Conservation (phyloP, 1,140 invertebrate genomes). For the Gonioctena quinquepunctata region DNA sequence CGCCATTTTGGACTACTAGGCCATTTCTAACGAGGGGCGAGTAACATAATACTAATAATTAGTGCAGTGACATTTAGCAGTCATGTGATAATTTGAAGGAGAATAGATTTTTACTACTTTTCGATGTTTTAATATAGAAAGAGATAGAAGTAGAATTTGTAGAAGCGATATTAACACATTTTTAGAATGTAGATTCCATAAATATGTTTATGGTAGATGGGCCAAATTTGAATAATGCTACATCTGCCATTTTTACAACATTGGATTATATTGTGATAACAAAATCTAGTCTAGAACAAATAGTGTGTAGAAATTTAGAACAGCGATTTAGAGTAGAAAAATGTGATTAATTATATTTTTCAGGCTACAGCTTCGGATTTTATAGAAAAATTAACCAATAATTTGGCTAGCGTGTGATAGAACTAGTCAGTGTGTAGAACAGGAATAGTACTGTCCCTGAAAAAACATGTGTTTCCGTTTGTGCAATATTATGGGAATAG, state of each 20-base stretch:
- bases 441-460: neutral
- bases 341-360: neutral
- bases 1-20: conserved; percentile 40
- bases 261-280: conserved; percentile 19
- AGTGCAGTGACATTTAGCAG: conserved; percentile 45
- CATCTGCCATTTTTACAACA: neutral
- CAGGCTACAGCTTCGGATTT: conserved; percentile 1
- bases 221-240: conserved; percentile 7
- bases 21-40: conserved; percentile 49
- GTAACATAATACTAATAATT: conserved; percentile 49
- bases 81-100: conserved; percentile 44
- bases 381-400: conserved; percentile 8
- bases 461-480: too few species aligned
- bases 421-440: conserved; percentile 10
- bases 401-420: conserved; percentile 20
- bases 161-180: conserved; percentile 23
- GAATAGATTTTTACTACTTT: conserved; percentile 26
- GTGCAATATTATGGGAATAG: neutral
- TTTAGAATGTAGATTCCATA: conserved; percentile 18
- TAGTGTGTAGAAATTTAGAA: conserved; percentile 26
- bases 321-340: conserved; percentile 16
- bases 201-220: conserved; percentile 34
- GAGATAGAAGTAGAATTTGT: conserved; percentile 29
- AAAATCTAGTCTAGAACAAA: conserved; percentile 26
- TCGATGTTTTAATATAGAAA: conserved; percentile 50